These are phyloP conservation scores for Erebia epiphron DNA, from an alignment of 2,888 invertebrate genomes.

Conservation along the genomic window DNA sequence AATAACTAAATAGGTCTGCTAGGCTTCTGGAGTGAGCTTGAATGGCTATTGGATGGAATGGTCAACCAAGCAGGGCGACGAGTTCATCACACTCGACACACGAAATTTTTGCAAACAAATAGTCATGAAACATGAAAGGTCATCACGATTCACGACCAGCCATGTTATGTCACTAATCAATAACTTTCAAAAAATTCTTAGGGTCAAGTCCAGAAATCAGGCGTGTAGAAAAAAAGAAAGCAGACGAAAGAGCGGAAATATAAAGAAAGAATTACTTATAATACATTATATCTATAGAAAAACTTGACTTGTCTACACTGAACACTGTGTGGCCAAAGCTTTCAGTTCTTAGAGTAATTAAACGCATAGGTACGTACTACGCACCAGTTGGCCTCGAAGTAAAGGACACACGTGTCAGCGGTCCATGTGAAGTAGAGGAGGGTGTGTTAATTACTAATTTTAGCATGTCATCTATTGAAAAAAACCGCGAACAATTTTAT, in stretches of 20 bases:
- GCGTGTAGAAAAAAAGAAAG: not conserved
- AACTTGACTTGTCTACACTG: not conserved
- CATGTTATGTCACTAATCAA: too few relatives aligned
- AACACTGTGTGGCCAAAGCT: not conserved
- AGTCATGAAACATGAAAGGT: too few relatives aligned
- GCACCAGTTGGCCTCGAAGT: not conserved
- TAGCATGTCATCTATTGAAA: not conserved
- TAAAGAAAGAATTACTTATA: not conserved
- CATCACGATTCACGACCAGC: too few relatives aligned
- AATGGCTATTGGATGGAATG: too few relatives aligned
- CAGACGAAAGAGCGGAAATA: not conserved
- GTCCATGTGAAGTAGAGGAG: not conserved
- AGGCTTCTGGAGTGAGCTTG: too few relatives aligned
- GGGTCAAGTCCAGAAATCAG: too few relatives aligned
- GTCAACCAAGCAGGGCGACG: too few relatives aligned
- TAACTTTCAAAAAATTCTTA: too few relatives aligned
- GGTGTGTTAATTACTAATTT: conserved; percentile 9
- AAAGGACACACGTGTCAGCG: conserved; percentile 2
- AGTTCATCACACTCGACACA: too few relatives aligned
- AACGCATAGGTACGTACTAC: not conserved
- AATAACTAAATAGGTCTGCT: too few relatives aligned
- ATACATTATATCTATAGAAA: not conserved
- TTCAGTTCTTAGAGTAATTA: not conserved
- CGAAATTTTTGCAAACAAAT: too few relatives aligned
- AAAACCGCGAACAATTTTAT: not conserved